Evolutionary conservation across 2,888 invertebrate species (phyloP).

Genomic region (Panopea generosa): DNA sequence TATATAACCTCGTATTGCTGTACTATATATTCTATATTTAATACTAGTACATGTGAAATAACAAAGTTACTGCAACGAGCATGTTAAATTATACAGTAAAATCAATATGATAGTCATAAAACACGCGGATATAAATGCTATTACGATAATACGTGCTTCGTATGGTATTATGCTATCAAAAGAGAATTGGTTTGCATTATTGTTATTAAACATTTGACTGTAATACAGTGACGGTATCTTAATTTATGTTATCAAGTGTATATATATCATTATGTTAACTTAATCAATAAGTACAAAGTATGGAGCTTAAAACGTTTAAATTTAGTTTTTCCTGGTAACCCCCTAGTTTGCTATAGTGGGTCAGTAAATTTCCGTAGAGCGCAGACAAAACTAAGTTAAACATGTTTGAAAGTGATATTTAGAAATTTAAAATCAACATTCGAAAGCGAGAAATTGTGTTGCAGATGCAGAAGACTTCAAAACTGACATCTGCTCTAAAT

Average conservation of each 20-base stretch:
- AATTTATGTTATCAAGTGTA: slow-evolving; percentile 3
- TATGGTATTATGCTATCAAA: slow-evolving; percentile 2
- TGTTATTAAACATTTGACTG: slow-evolving; percentile 2
- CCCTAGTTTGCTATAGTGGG: slow-evolving; percentile 1
- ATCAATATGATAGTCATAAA: slow-evolving; percentile 1
- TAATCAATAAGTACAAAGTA: slow-evolving; percentile 3
- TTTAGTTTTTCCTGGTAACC: slow-evolving; percentile 1
- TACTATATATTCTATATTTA: slow-evolving; percentile 1
- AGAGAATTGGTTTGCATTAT: slow-evolving; percentile 3
- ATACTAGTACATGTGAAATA: slow-evolving; percentile 1
- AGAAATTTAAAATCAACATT: slow-evolving; percentile 3
- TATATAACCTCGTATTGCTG: slow-evolving; percentile 3
- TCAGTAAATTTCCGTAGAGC: slow-evolving; percentile 2
- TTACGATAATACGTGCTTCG: slow-evolving; percentile 1
- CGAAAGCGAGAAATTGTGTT: slow-evolving; percentile 3
- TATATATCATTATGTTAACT: slow-evolving; percentile 2
- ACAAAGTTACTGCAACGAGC: not conserved
- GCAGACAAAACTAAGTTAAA: slow-evolving; percentile 1
- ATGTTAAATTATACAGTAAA: slow-evolving; percentile 3
- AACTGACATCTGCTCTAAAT: slow-evolving; percentile 1
- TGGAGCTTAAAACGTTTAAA: slow-evolving; percentile 3
- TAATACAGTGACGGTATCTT: slow-evolving; percentile 2
- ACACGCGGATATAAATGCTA: slow-evolving; percentile 1
- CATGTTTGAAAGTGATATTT: no score
- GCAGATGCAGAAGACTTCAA: slow-evolving; percentile 3